phyloP scores from a whole-genome alignment of 2,113 vertebrate genomes.

The Colaptes auratus region DNA sequence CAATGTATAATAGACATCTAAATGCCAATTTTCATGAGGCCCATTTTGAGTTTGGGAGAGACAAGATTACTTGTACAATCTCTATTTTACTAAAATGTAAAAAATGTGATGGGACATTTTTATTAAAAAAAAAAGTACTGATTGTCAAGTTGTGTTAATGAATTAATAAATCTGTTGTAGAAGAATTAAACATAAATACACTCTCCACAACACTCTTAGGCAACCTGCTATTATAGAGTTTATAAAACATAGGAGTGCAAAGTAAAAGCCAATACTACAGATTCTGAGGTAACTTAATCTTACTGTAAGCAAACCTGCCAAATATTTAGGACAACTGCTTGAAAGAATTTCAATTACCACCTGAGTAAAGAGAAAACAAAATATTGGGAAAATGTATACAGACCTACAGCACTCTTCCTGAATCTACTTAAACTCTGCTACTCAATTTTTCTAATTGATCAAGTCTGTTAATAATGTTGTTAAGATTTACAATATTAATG shows the following conservation, averaged over 20 bases:
- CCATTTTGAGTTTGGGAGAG: slow-evolving; percentile 29
- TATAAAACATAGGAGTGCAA: background rate
- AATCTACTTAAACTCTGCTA: slow-evolving; percentile 26
- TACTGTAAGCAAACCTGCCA: slow-evolving; percentile 32
- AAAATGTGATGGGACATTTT: slow-evolving; percentile 19
- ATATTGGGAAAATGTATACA: slow-evolving; percentile 23
- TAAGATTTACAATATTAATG: background rate
- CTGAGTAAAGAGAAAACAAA: slow-evolving; percentile 34
- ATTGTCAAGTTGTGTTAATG: slow-evolving; percentile 37
- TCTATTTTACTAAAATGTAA: slow-evolving; percentile 69
- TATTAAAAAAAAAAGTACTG: slow-evolving; percentile 58
- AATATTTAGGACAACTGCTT: slow-evolving; percentile 32
- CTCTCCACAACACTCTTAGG: background rate
- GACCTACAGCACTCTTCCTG: background rate
- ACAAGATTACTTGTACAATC: slow-evolving; percentile 47
- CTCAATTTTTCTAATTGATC: slow-evolving; percentile 36
- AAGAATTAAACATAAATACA: background rate
- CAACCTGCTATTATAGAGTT: background rate
- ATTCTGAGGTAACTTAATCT: slow-evolving; percentile 22
- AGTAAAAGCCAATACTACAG: slow-evolving; percentile 15
- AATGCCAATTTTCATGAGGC: slow-evolving; percentile 69
- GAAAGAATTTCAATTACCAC: background rate
- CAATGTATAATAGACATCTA: slow-evolving; percentile 51
- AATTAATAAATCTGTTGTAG: slow-evolving; percentile 46
- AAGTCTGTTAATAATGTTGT: background rate